Base-by-base conservation (phyloP, 2,113 vertebrate genomes). In the Gopherus flavomarginatus region DNA sequence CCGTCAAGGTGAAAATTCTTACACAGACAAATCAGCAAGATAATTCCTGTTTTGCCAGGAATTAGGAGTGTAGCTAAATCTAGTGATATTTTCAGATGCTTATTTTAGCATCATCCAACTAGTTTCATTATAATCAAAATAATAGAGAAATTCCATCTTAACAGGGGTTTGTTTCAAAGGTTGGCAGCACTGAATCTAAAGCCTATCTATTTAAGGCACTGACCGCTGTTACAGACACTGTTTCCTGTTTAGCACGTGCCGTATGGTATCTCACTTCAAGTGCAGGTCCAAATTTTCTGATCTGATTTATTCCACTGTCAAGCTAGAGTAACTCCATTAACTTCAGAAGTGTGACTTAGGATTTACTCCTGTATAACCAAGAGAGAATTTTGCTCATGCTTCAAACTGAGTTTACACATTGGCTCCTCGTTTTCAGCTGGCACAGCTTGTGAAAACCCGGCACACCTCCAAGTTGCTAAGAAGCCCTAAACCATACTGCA, bases 21-120 rank as follows among this genome's bases (percentile, higher is more conserved):
- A 92, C 75, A 79, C 6, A 93, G 86, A 90, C 31, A 95, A 90
- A 92, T 26, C n/a, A 79, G 35, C 9, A 86, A 11, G 52, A 86
- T 72, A 81, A 96, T 90, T 79, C 65, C 26, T 91, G 75, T 75
- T 94, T 90, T 92, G 24, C n/a, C 65, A 27, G 12, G 38, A 86
- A 10, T 81, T 88, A 81, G n/a, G 83, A 87, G 24, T 53, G 82
- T 81, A 49, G 79, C 90, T 83, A 78, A 89, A 83, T 81, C 13
- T 83, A 65, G 27, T 22, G 52, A 13, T 79, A 2, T 1, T 50
- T 81, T 79, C 59, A 57, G 49, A 11, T n/a, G 13, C 13, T 88
- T 3, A 12, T 95, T 92, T n/a, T 81, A 81, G 53, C 78, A 1
- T 21, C 8, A 85, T 42, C 11, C 92, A 69, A 44, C 38, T 22